Base-by-base conservation (phyloP, 1,140 invertebrate genomes). In the Varroa destructor region DNA sequence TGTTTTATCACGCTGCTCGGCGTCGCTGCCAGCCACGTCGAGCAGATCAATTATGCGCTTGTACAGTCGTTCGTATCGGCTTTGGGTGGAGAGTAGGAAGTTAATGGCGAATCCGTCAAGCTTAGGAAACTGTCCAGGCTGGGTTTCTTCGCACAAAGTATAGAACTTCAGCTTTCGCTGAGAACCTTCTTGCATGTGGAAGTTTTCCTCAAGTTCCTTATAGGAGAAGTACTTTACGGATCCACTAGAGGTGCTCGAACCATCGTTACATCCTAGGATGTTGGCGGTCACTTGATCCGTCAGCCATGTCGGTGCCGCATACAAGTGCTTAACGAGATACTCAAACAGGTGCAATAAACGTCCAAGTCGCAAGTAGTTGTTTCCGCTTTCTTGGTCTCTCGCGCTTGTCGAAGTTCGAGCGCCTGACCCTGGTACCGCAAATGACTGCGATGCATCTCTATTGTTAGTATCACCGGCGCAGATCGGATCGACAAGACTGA, bases 241-340 rank as follows among this genome's bases (percentile, higher is more conserved):
- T 8, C 10, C 10, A 2, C 40, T 25, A 40, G 12, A 40, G 14
- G 12, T 40, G 36, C 46, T 40, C 46, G 46, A 51, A 51, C 46
- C 46, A 51, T 51, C 46, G 46, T 8, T 8, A 51, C 46, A 51
- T 0, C 46, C 46, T 40, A 67, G 46, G 14, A 67, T 67, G 36
- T 67, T 67, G 40, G 14, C 37, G 37, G 56, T 73, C 75, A 84
- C 82, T 79, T 84, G 83, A 72, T 83, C 81, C 64, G 83, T 78
- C 10, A 84, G 78, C 56, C 78, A 77, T 4, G 79, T 74, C 6
- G 84, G 82, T 8, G 84, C 80, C 78, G 95, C 93, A 78, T 97
- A 97, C 36, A 97, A 82, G 82, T 95, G 89, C 79, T 91, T 90
- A 85, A 97, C 90, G 71, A 97, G 85, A 77, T 97, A 97, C 77